phyloP scores from a whole-genome alignment of 2,888 invertebrate species.

The Homarus gammarus region DNA sequence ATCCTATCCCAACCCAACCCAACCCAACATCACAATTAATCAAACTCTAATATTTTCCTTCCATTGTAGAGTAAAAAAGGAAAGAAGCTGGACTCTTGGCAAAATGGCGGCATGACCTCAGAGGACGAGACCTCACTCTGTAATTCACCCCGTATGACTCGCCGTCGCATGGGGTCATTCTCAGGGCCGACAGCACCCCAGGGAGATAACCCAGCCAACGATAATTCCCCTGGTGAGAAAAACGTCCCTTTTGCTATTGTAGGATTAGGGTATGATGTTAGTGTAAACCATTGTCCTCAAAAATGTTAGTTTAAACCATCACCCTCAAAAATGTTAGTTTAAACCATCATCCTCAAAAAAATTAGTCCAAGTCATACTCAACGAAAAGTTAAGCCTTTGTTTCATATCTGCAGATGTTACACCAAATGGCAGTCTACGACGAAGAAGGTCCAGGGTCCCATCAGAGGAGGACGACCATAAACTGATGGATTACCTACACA shows the following conservation, averaged over 20 bases:
- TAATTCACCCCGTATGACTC: constrained; percentile 85
- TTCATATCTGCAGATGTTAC: constrained; percentile 85
- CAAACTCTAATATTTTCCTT: not conserved
- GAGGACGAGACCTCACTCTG: constrained; percentile 84
- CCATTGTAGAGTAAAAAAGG: constrained; percentile 57
- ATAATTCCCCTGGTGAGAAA: constrained; percentile 77
- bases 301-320: no score
- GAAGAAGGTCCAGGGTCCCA: constrained; percentile 89
- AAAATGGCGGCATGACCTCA: constrained; percentile 79
- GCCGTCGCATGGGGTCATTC: constrained; percentile 85
- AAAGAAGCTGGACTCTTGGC: constrained; percentile 70
- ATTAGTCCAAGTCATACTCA: no score
- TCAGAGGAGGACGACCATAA: constrained; percentile 91
- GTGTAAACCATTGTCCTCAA: no score
- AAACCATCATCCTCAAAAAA: no score
- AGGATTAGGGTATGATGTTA: no score
- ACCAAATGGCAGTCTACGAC: constrained; percentile 90
- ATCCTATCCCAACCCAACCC: no score
- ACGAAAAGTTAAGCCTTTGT: no score
- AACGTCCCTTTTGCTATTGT: no score
- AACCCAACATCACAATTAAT: not conserved
- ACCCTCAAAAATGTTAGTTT: no score
- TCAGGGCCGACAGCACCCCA: constrained; percentile 79
- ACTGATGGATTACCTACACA: constrained; percentile 89
- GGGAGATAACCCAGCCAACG: constrained; percentile 76